Percentiles rank a stretch among this genome's conserved stretches.
These are phyloP conservation scores for Bradypodion ventrale DNA, from an alignment of 2,797 vertebrate genomes.

Conservation along the genomic window DNA sequence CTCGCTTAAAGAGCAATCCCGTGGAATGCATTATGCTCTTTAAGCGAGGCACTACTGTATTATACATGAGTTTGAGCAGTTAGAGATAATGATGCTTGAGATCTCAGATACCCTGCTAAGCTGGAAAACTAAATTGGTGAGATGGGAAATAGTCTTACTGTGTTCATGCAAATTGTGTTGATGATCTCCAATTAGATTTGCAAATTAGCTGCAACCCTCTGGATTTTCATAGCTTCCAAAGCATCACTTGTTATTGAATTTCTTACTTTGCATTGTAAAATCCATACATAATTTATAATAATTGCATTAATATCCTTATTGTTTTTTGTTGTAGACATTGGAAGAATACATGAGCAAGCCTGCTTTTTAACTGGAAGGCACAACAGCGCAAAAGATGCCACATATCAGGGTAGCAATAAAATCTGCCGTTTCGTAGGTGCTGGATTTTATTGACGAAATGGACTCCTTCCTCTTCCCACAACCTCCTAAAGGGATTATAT, in stretches of 20 bases:
- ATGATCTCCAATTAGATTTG: not conserved
- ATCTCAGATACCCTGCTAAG: not conserved
- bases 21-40: too few species aligned
- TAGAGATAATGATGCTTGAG: not conserved
- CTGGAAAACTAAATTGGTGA: not conserved
- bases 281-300: not conserved
- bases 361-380: conserved; percentile 80
- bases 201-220: conserved; percentile 4
- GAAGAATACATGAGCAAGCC: conserved; percentile 93
- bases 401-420: conserved; percentile 9
- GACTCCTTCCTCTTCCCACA: conserved; percentile 37
- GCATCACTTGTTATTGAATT: not conserved
- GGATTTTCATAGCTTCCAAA: not conserved
- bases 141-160: not conserved
- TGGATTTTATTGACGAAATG: conserved; percentile 58
- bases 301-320: conserved; percentile 8
- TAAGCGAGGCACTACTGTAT: too few species aligned
- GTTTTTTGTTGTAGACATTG: conserved; percentile 81
- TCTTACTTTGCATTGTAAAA: not conserved
- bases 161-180: not conserved
- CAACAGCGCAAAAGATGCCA: conserved; percentile 43
- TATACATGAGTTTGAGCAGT: not conserved
- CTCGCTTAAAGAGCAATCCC: too few species aligned
- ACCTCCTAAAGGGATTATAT: conserved; percentile 53
- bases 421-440: conserved; percentile 43